Base-by-base conservation (phyloP, 2,113 vertebrate genomes). In the Rhinoderma darwinii region DNA sequence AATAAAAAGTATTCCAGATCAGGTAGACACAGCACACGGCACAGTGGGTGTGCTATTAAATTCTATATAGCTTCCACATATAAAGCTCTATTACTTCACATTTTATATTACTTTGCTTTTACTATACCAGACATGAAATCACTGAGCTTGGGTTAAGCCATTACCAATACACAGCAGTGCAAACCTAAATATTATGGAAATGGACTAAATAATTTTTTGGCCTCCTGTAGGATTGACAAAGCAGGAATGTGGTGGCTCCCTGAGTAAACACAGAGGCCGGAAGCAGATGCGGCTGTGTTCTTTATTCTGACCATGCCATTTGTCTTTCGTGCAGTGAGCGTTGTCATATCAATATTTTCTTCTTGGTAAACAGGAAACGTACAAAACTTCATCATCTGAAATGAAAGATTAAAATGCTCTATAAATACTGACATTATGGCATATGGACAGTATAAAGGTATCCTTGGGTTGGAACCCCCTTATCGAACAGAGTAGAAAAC, bases 331-430 rank as follows among this genome's bases (percentile, higher is more conserved):
- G 59, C 59, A 30, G 54, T 10, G 12, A 47, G 15, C n/a, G 41
- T n/a, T 72, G 27, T 50, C 32, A 27, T 35, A 83, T 50, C 66
- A 35, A 54, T 72, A 70, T 83, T 54, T 70, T 32, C 27, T 50
- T 51, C 20, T 30, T 72, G 22, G 25, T 83, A 83, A 83, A 83
- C 81, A 83, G 63, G 81, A 68, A 30, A 27, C 59, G 17, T 63
- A 50, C 22, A 27, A 0, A 27, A 43, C 30, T 63, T 63, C 11
- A 54, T 5, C 12, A 14, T 50, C 47, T 50, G n/a, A n/a, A n/a
- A n/a, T n/a, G n/a, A n/a, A n/a, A n/a, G n/a, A n/a, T n/a, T n/a
- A n/a, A n/a, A n/a, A n/a, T n/a, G n/a, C n/a, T n/a, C n/a, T n/a
- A n/a, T n/a, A n/a, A n/a, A n/a, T n/a, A n/a, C n/a, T n/a, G n/a